Base-by-base conservation (phyloP, 2,113 vertebrate species). In the Megaleporinus macrocephalus region DNA sequence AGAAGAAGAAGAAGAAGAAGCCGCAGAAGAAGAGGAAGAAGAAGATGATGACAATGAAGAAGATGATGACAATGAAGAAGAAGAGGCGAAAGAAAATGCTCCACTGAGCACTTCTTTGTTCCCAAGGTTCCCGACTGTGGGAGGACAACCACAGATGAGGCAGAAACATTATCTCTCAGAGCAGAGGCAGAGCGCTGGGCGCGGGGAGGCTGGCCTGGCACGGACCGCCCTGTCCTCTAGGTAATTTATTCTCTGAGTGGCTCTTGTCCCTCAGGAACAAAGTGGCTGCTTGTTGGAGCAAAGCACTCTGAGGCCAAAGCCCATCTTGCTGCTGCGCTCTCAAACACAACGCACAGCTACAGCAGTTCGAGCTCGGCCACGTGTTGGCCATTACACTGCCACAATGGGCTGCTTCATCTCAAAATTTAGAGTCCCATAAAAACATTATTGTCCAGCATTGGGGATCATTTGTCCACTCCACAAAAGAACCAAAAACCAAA, bases 391-490 rank as follows among this genome's bases (percentile, higher is more conserved):
- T 94, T 94, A 92, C 93, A 90, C 92, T 91, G 85, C 94, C 90
- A 95, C 94, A 94, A 94, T 94, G 96, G 93, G 90, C 91, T 94
- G 79, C 95, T 96, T 97, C 95, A 96, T 95, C 90, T 92, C 90
- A 95, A 93, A 91, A 95, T 96, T 95, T 95, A 92, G 94, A 95
- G 92, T 94, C 91, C 93, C 95, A 96, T 96, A 95, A 96, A 95
- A 96, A 97, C 96, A 96, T 96, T 96, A 96, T 96, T 97, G 96
- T 96, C 95, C 90, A 24, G 82, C 83, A 27, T 93, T 90, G 91
- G 86, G 89, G 94, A 94, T 95, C 92, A 93, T 96, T 96, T 95
- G 92, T 95, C 93, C 93, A 94, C 93, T 87, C 89, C 90, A 95
- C 93, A 95, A 75, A 92, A 91, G 88, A 89, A 82, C 85, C 85